phyloP scores from a whole-genome alignment of 2,888 invertebrate genomes.

The Ophraella communa region DNA sequence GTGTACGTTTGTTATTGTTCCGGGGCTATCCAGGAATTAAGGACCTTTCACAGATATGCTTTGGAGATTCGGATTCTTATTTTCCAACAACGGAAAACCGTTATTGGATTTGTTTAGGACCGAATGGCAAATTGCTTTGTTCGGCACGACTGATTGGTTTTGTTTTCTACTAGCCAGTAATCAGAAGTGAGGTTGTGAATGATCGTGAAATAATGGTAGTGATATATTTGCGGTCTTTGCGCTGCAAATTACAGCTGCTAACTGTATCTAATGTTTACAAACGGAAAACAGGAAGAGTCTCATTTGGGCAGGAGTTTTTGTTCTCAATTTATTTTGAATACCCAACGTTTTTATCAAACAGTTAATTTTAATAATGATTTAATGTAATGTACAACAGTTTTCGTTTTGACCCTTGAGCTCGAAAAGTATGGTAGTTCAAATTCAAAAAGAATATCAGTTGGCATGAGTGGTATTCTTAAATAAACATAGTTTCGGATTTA shows the following conservation, averaged over 20 bases:
- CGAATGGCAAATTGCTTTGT: slow-evolving; percentile 25
- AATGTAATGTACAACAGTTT: too few relatives aligned
- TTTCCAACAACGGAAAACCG: slow-evolving; percentile 8
- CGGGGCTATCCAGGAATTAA: slow-evolving; percentile 1
- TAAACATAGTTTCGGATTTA: too few relatives aligned
- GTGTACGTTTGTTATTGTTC: not conserved
- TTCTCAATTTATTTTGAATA: too few relatives aligned
- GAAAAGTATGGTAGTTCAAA: too few relatives aligned
- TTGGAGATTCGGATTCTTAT: slow-evolving; percentile 5
- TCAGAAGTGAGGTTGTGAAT: slow-evolving; percentile 3
- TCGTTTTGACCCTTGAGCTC: too few relatives aligned
- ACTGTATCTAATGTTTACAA: not conserved
- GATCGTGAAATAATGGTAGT: not conserved
- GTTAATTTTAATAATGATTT: too few relatives aligned
- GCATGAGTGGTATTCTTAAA: too few relatives aligned
- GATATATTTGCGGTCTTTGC: not conserved
- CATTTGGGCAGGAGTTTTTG: too few relatives aligned
- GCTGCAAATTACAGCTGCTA: not conserved
- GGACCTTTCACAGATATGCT: slow-evolving; percentile 6
- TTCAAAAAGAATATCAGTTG: too few relatives aligned
- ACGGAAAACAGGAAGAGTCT: not conserved
- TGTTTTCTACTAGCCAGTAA: slow-evolving; percentile 1
- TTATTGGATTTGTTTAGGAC: slow-evolving; percentile 25
- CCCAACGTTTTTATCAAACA: too few relatives aligned
- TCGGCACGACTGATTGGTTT: slow-evolving; percentile 9